Base-by-base conservation (phyloP, 2,888 invertebrate species). In the Cantharis rufa region DNA sequence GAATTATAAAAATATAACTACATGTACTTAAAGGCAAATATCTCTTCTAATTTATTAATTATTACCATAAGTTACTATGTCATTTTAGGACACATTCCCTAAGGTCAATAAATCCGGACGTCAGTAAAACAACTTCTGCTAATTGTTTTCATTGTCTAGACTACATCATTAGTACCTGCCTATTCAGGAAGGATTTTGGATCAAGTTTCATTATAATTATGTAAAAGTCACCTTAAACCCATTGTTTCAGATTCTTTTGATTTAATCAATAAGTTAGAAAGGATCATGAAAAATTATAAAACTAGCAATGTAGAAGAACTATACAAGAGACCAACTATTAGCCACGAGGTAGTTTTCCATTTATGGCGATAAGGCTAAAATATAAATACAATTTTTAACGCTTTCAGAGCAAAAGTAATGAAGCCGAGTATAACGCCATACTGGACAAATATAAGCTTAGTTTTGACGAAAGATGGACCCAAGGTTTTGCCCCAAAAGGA, bases 381-480 rank as follows among this genome's bases (percentile, higher is more conserved):
- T n/a, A n/a, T n/a, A 13, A 68, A 3, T 68, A n/a, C 2, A 48
- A n/a, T n/a, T 5, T n/a, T 48, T n/a, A n/a, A n/a, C 7, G n/a
- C 15, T 61, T 15, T 27, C 32, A 71, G 75, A 24, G 11, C 18
- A 72, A 71, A 62, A 21, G 4, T 10, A n/a, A 10, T 4, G 77
- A 78, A 64, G n/a, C 62, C 3, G 82, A 84, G 11, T 89, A 89
- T 78, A 81, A 82, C 3, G 83, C 86, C 2, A 82, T 91, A 76
- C 85, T 92, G 78, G 89, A 89, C 16, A 89, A 90, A 82, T 88
- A 91, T 69, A 90, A 89, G 81, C 89, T 89, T 71, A 91, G 91
- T 7, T 93, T 93, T 83, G 88, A 88, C 74, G 87, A 88, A 76
- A 89, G 88, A 84, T 92, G 90, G 90, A 88, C 89, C 1, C 80